Evolutionary conservation across 1,140 invertebrate genomes (phyloP).

Genomic region (Calosoma granatense): DNA sequence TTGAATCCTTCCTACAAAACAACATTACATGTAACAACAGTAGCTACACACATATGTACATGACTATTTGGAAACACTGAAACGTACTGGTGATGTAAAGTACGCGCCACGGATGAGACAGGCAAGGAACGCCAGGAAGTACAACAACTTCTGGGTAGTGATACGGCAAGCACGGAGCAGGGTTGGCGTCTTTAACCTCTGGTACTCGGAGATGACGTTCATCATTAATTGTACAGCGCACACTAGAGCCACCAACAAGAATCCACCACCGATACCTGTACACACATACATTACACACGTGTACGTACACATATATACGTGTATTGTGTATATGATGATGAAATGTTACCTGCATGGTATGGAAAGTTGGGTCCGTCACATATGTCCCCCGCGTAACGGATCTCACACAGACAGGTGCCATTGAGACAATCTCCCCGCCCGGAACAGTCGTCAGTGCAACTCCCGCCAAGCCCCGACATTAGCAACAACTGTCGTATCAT

Average conservation of each 20-base stretch:
- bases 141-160: constrained; percentile 85
- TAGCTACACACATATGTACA: too few species aligned
- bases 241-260: constrained; percentile 74
- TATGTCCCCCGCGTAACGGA: constrained; percentile 51
- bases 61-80: too few species aligned
- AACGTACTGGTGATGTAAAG: constrained; percentile 77
- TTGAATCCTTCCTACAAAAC: constrained; percentile 59
- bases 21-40: constrained; percentile 13
- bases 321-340: neutral
- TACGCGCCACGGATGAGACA: constrained; percentile 77
- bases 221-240: constrained; percentile 79
- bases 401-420: constrained; percentile 84
- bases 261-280: constrained; percentile 67
- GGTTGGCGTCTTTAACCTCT: constrained; percentile 69
- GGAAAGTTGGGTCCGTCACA: constrained; percentile 51
- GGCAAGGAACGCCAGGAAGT: constrained; percentile 80
- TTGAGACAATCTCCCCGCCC: constrained; percentile 86
- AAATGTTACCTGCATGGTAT: constrained; percentile 43
- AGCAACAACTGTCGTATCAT: constrained; percentile 32
- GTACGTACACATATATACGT: constrained; percentile 26
- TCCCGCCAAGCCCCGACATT: constrained; percentile 30
- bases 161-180: constrained; percentile 70
- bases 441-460: constrained; percentile 57
- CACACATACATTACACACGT: constrained; percentile 38
- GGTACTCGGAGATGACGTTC: constrained; percentile 72